Conservation (phyloP, 2,888 invertebrate species). For the Boloria euphrosyne region DNA sequence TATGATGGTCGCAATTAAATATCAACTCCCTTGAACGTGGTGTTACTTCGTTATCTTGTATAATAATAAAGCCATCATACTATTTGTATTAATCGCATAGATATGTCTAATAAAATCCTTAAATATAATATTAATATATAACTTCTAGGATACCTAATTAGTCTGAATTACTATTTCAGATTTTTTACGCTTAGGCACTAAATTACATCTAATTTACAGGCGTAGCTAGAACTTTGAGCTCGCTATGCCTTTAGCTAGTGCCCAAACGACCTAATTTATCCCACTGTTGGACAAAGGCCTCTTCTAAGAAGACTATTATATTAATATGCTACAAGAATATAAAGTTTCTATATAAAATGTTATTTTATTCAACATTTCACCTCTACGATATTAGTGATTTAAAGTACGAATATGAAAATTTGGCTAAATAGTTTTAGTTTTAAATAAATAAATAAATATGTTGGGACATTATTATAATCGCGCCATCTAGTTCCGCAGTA, state of each 20-base stretch:
- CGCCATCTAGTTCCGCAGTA: no score
- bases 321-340: neutral
- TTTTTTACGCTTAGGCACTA: conserved; percentile 11
- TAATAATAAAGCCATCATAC: no score
- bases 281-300: neutral
- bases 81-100: neutral
- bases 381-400: no score
- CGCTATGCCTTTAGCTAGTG: neutral
- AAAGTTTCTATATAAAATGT: neutral
- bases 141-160: neutral
- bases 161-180: neutral
- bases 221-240: neutral
- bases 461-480: no score
- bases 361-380: neutral
- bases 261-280: neutral
- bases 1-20: no score
- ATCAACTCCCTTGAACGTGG: no score
- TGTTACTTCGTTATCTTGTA: no score
- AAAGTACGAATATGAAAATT: no score
- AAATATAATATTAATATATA: neutral
- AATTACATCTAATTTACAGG: conserved; percentile 1
- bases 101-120: neutral
- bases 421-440: no score
- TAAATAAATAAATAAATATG: no score
- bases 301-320: neutral